These are phyloP conservation scores for Steinernema scapterisci DNA, from an alignment of 2,888 invertebrate genomes.

Conservation along the genomic window DNA sequence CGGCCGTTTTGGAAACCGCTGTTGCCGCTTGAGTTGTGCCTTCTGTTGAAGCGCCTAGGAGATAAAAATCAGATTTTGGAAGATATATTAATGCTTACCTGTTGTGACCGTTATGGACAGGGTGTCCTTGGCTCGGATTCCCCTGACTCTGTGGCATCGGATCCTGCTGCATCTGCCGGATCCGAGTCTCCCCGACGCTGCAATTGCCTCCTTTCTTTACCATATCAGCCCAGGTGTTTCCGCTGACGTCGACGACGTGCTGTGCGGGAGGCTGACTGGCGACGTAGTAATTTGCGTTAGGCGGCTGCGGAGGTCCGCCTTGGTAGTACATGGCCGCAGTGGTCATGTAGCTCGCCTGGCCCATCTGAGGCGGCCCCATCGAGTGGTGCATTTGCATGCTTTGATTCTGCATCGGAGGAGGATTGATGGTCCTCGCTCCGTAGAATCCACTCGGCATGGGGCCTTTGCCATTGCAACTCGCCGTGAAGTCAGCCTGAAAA, in stretches of 20 bases:
- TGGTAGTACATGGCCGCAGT: slow-evolving; percentile 7
- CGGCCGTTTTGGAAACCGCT: not conserved
- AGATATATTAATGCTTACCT: no score
- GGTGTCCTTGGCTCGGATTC: not conserved
- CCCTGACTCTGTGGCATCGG: no score
- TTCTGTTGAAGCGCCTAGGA: not conserved
- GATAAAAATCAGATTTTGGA: not conserved
- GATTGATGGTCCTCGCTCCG: slow-evolving; percentile 8
- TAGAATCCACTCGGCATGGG: slow-evolving; percentile 25
- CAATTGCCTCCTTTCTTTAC: slow-evolving; percentile 35
- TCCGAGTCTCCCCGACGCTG: slow-evolving; percentile 32
- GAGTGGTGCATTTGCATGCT: not conserved
- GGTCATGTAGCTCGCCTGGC: not conserved
- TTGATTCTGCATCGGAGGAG: not conserved
- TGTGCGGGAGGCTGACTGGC: slow-evolving; percentile 1
- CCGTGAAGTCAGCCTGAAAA: slow-evolving; percentile 23
- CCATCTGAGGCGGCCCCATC: not conserved
- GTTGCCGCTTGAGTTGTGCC: not conserved
- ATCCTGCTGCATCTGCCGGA: not conserved
- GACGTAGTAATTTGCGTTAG: slow-evolving; percentile 9
- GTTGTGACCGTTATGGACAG: not conserved
- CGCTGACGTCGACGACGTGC: slow-evolving; percentile 10
- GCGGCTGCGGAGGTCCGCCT: not conserved
- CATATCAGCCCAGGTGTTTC: slow-evolving; percentile 35
- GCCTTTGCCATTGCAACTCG: not conserved